Conservation (phyloP, 2,113 vertebrate species). For the Cacatua alba region DNA sequence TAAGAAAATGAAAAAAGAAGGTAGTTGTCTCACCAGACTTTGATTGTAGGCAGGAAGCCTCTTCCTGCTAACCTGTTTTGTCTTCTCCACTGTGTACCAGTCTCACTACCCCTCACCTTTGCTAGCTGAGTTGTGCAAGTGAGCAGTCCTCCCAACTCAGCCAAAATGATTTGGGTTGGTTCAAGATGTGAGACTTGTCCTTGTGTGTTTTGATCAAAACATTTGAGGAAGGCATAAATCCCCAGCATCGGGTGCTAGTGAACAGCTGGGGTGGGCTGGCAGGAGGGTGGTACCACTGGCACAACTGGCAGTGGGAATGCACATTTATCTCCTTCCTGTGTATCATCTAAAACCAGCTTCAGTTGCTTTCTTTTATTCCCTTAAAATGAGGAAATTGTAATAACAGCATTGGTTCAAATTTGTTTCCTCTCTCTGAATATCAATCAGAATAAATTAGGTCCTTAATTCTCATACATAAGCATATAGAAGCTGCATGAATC, state of each 20-base stretch:
- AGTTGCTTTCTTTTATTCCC: background rate
- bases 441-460: background rate
- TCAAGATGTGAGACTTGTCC: fast-evolving
- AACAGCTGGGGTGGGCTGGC: background rate
- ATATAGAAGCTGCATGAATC: background rate
- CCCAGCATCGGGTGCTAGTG: background rate
- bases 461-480: background rate
- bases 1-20: background rate
- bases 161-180: background rate
- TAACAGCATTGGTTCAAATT: background rate
- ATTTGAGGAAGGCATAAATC: background rate
- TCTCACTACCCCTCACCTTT: background rate
- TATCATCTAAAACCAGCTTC: background rate
- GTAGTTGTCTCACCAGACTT: background rate
- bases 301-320: background rate
- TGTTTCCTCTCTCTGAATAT: background rate
- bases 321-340: background rate
- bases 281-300: background rate
- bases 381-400: background rate
- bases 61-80: background rate
- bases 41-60: background rate
- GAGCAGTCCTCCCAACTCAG: background rate
- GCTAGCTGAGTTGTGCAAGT: background rate
- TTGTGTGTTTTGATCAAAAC: background rate
- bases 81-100: background rate